These are phyloP conservation scores for Mimachlamys varia DNA, from an alignment of 2,888 invertebrate genomes.

Conservation along the genomic window DNA sequence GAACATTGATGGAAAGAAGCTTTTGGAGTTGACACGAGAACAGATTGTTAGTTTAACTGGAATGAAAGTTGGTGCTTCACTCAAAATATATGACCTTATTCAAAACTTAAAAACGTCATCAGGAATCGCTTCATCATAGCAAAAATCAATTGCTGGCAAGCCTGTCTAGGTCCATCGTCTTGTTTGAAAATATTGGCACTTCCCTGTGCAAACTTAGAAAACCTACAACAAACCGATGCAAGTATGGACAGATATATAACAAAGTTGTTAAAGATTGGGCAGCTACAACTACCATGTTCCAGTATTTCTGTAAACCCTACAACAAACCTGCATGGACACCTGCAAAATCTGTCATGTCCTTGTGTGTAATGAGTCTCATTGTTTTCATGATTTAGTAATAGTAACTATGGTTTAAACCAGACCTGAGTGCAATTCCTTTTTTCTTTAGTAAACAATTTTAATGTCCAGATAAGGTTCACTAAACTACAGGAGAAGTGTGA, in stretches of 20 bases:
- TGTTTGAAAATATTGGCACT: background rate
- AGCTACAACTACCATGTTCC: background rate
- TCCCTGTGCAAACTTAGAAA: background rate
- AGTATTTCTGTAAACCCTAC: background rate
- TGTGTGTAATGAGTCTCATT: background rate
- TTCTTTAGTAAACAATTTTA: background rate
- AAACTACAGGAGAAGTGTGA: too few relatives aligned
- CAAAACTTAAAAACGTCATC: constrained; percentile 81
- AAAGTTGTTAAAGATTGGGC: background rate
- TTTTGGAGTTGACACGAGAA: constrained; percentile 92
- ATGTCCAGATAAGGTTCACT: background rate
- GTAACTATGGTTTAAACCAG: background rate
- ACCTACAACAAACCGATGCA: background rate
- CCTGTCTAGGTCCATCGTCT: background rate
- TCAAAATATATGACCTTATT: constrained; percentile 96
- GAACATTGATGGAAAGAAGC: constrained; percentile 91
- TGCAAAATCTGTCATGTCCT: background rate
- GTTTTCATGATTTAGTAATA: background rate
- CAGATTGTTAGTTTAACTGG: constrained; percentile 94
- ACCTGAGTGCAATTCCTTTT: background rate
- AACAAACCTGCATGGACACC: background rate
- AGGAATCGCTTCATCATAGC: constrained; percentile 1
- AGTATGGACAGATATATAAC: background rate
- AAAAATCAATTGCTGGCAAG: background rate
- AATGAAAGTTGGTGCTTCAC: constrained; percentile 96